Evolutionary conservation across 53 echinoderm and acorn worm genomes (phyloP), one percentile per base, ranked within the genome.

Genomic region (Arbacia lixula): DNA sequence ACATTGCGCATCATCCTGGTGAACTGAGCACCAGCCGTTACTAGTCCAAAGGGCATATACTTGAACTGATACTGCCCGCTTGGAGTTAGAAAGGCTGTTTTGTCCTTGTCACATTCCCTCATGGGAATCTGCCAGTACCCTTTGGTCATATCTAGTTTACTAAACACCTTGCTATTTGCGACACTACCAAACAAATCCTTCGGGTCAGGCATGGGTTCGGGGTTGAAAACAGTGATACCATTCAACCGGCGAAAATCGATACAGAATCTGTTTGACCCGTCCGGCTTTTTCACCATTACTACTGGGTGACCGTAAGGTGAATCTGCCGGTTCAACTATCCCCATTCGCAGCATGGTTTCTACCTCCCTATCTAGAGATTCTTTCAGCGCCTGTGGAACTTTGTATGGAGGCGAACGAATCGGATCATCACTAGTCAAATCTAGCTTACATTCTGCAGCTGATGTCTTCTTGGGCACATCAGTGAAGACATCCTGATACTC

Each of bases 11-110:
- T 85, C 14, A 88, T 61, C 42, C 65, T 86, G 63, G 75, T 87
- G 40, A 93, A 93, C 12, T 87, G 71, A 3, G 93, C 90, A 2
- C 87, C 85, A 26, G 86, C 74, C 21, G 85, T 93, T 0, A 93
- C 93, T 30, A 93, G 30, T 36, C 93, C 90, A 73, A 90, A 93
- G 19, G 93, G 93, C 93, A 93, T 93, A 5, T 73, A 75, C 36
- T 76, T 71, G 36, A 93, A 93, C 68, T 76, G 38, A 78, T 89
- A 92, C 24, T 86, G 77, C 17, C 92, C 89, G 0, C 41, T 49
- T 31, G 82, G 86, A 2, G 89, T 89, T 29, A 89, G 41, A 68
- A 92, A 92, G 2, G 83, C 63, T 0, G 89, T 86, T 34, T 89
- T 86, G 64, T 86, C 83, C 51, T 89, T 89, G 8, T 86, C 82